Evolutionary conservation across 1,140 invertebrate genomes (phyloP).

Genomic region (Venturia canescens): DNA sequence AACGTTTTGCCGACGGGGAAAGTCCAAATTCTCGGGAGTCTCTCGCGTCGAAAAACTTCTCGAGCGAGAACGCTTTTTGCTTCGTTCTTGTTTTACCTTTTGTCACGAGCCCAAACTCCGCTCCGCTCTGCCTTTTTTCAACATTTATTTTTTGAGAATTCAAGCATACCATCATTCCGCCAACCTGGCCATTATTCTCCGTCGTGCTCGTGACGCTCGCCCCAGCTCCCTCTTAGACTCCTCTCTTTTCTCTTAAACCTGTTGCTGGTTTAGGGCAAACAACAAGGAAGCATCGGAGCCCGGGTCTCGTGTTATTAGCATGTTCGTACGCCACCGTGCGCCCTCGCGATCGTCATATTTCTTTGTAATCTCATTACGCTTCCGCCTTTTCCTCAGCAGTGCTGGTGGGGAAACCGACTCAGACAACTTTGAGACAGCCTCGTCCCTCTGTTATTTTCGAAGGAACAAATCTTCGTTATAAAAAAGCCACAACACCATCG

Average conservation of each 20-base stretch:
- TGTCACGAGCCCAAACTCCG: background rate
- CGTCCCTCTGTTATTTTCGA: background rate
- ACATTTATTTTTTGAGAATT: background rate
- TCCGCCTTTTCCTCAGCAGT: background rate
- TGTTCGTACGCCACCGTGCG: background rate
- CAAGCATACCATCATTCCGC: slow-evolving; percentile 2
- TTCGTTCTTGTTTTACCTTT: background rate
- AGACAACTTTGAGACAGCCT: background rate
- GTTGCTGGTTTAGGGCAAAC: background rate
- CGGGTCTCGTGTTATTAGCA: background rate
- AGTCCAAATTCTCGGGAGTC: background rate
- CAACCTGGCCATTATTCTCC: slow-evolving; percentile 6
- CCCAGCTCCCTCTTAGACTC: background rate
- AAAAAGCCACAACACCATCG: background rate
- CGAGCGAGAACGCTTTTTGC: slow-evolving; percentile 13
- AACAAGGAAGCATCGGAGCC: background rate
- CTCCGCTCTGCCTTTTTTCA: background rate
- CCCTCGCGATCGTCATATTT: background rate
- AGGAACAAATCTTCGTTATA: background rate
- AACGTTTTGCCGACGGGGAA: background rate
- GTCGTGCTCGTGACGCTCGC: background rate
- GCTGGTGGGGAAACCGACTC: background rate
- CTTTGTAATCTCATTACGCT: background rate
- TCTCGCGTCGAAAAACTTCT: too few species aligned
- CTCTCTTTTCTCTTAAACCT: background rate